phyloP scores from a whole-genome alignment of 2,888 invertebrate species.

The Megalurothrips usitatus region DNA sequence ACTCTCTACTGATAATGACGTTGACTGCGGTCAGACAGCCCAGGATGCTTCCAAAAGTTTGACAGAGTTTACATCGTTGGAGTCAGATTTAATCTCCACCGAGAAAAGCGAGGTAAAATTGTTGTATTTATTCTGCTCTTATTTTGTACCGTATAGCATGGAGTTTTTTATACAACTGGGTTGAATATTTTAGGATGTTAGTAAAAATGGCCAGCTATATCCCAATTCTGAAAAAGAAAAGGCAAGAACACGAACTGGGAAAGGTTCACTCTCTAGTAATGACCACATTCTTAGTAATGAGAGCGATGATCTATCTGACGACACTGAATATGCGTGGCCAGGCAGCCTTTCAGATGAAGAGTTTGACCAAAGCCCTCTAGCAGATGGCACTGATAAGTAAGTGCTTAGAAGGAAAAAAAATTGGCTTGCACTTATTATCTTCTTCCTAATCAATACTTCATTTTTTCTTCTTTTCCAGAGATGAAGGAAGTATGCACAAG shows the following conservation, averaged over 20 bases:
- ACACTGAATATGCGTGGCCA: not conserved
- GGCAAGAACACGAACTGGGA: not conserved
- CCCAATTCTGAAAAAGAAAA: not conserved
- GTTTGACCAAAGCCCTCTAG: not conserved
- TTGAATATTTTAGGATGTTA: not conserved
- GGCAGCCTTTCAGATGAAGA: slow-evolving; percentile 9
- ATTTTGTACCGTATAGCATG: not conserved
- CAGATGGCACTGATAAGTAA: not conserved
- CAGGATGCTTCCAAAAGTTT: too few species aligned
- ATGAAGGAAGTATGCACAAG: not conserved
- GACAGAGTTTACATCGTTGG: too few species aligned
- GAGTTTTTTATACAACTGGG: not conserved
- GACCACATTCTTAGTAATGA: not conserved
- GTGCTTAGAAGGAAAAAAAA: not conserved
- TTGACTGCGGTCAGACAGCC: too few species aligned
- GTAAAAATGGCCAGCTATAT: not conserved
- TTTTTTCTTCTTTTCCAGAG: not conserved
- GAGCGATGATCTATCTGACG: not conserved
- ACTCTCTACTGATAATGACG: too few species aligned
- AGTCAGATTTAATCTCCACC: too few species aligned
- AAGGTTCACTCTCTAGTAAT: not conserved
- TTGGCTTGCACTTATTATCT: not conserved
- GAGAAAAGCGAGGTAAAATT: not conserved
- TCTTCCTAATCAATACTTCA: not conserved
- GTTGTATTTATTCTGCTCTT: not conserved